Conservation (phyloP, 1,140 invertebrate genomes). For the Lordiphosa stackelbergi region DNA sequence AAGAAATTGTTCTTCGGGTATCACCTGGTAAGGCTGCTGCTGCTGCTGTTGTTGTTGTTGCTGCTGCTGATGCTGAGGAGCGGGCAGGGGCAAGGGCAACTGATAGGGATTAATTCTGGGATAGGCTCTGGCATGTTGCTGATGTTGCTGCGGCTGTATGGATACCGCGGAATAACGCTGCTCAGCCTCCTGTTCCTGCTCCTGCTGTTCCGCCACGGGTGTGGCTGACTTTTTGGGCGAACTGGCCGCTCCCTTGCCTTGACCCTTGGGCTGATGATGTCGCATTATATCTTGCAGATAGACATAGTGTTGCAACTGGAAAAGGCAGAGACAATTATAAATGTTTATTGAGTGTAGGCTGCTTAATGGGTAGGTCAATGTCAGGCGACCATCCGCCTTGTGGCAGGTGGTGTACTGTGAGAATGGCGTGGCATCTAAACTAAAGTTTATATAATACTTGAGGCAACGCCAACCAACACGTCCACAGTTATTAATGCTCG, state of each 20-base stretch:
- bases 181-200: conserved; percentile 67
- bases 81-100: conserved; percentile 48
- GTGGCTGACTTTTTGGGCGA: conserved; percentile 42
- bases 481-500: neutral
- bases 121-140: conserved; percentile 25
- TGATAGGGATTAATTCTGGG: conserved; percentile 39
- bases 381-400: conserved; percentile 29
- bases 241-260: conserved; percentile 51
- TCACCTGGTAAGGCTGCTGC: conserved; percentile 54
- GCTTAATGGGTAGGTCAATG: conserved; percentile 33
- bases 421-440: conserved; percentile 72
- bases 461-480: conserved; percentile 30
- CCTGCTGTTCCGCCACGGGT: conserved; percentile 49
- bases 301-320: conserved; percentile 69
- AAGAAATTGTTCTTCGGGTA: conserved; percentile 71
- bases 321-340: conserved; percentile 38
- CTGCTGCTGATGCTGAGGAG: conserved; percentile 54
- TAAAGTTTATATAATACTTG: conserved; percentile 69
- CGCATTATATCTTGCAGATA: conserved; percentile 73
- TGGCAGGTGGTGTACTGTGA: conserved; percentile 39
- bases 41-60: conserved; percentile 37
- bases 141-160: conserved; percentile 48
- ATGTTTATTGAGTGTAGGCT: conserved; percentile 8
- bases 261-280: conserved; percentile 63
- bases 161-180: conserved; percentile 67